Evolutionary conservation across 2,888 invertebrate species (phyloP).

Genomic region (Phymatocera aterrima): DNA sequence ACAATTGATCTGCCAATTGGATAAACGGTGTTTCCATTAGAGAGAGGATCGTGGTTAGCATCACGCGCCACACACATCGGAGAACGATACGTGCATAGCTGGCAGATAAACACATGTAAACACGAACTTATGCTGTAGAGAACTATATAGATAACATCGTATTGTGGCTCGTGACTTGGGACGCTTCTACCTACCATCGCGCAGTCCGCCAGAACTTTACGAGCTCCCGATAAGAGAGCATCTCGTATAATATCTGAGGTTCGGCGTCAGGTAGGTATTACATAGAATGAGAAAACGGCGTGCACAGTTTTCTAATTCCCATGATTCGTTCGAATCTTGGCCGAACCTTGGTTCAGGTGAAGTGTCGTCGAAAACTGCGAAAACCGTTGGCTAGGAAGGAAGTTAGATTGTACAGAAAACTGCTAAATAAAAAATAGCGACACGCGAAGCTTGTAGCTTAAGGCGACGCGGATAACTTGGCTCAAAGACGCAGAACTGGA

Average conservation of each 20-base stretch:
- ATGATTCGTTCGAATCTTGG: no score
- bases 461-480: not conserved
- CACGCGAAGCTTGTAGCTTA: not conserved
- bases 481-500: not conserved
- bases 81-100: not conserved
- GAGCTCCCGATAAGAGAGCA: not conserved
- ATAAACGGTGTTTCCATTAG: not conserved
- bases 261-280: no score
- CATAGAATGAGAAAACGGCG: no score
- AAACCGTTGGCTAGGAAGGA: no score
- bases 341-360: no score
- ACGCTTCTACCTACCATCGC: no score
- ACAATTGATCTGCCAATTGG: not conserved
- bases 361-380: no score
- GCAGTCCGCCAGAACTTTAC: no score
- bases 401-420: no score
- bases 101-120: constrained; percentile 18
- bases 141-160: constrained; percentile 3
- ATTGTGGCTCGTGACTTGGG: constrained; percentile 6
- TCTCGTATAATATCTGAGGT: no score
- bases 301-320: no score
- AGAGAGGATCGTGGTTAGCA: not conserved
- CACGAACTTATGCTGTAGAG: not conserved
- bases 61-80: not conserved
- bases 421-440: no score